A percentile compares a stretch with the other conserved stretches of the same genome.
Conservation (phyloP, 2,797 vertebrate species). For the Argyrosomus regius region DNA sequence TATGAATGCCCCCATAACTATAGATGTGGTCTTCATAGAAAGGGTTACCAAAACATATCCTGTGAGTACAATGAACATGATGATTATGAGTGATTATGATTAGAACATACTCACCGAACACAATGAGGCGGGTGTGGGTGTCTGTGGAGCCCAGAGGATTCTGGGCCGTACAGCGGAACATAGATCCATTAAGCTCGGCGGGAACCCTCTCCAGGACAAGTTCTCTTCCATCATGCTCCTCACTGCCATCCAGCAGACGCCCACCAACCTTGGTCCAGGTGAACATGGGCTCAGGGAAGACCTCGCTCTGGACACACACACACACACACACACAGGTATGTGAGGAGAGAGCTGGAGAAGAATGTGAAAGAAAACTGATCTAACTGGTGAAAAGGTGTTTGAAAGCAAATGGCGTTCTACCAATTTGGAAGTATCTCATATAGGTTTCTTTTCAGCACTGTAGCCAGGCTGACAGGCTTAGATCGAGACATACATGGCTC, state of each 20-base stretch:
- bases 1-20: too few species aligned
- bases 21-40: too few species aligned
- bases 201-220: slow-evolving; percentile 93
- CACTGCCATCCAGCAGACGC: slow-evolving; percentile 90
- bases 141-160: slow-evolving; percentile 95
- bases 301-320: slow-evolving; percentile 86
- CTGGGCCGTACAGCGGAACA: slow-evolving; percentile 96
- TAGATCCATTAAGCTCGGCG: slow-evolving; percentile 93
- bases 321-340: neutral
- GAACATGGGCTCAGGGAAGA: slow-evolving; percentile 95
- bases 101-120: slow-evolving; percentile 87
- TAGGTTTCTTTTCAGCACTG: too few species aligned
- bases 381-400: too few species aligned
- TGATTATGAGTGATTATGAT: too few species aligned
- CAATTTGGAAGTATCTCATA: too few species aligned
- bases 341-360: neutral
- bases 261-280: slow-evolving; percentile 95
- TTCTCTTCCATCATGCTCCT: slow-evolving; percentile 87
- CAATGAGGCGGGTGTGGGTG: slow-evolving; percentile 93
- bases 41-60: neutral
- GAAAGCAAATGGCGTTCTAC: too few species aligned
- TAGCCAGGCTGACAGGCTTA: too few species aligned
- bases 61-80: neutral
- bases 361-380: too few species aligned
- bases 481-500: too few species aligned